phyloP scores from a whole-genome alignment of 2,113 vertebrate species.

The Pseudorectes ferrugineus region DNA sequence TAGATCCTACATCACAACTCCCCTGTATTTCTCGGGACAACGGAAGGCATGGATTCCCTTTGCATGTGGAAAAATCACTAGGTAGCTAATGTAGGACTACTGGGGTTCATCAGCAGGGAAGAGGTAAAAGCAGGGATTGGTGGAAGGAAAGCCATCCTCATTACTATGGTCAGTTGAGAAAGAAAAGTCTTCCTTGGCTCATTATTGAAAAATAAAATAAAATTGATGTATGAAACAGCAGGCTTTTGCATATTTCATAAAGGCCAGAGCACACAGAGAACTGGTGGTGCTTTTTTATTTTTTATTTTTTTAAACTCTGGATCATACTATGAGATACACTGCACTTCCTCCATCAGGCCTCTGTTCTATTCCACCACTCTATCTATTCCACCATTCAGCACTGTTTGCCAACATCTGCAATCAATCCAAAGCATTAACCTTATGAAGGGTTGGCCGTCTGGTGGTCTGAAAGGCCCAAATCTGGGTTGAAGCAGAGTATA shows the following conservation, averaged over 20 bases:
- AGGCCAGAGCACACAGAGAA: not conserved
- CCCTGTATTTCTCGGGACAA: not conserved
- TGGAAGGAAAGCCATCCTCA: slow-evolving; percentile 39
- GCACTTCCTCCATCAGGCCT: slow-evolving; percentile 38
- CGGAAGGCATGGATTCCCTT: not conserved
- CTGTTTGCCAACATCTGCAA: slow-evolving; percentile 67
- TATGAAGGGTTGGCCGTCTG: slow-evolving; percentile 68
- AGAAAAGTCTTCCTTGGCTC: slow-evolving; percentile 6
- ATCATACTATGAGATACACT: not conserved
- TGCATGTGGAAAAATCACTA: not conserved
- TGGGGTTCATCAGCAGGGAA: slow-evolving; percentile 1
- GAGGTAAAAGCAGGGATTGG: slow-evolving; percentile 4
- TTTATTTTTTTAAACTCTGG: not conserved
- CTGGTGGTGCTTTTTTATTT: not conserved
- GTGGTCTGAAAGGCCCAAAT: slow-evolving; percentile 70
- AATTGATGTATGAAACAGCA: not conserved
- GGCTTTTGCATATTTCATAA: slow-evolving; percentile 37
- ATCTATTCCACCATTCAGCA: slow-evolving; percentile 60
- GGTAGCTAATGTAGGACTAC: not conserved
- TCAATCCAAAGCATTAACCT: slow-evolving; percentile 73
- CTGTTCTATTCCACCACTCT: slow-evolving; percentile 34
- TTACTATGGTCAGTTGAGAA: slow-evolving; percentile 22
- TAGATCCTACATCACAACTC: not conserved
- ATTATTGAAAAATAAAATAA: not conserved
- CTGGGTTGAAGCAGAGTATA: slow-evolving; percentile 67